Evolutionary conservation across 2,888 invertebrate species (phyloP).

Genomic region (Hanleya hanleyi): DNA sequence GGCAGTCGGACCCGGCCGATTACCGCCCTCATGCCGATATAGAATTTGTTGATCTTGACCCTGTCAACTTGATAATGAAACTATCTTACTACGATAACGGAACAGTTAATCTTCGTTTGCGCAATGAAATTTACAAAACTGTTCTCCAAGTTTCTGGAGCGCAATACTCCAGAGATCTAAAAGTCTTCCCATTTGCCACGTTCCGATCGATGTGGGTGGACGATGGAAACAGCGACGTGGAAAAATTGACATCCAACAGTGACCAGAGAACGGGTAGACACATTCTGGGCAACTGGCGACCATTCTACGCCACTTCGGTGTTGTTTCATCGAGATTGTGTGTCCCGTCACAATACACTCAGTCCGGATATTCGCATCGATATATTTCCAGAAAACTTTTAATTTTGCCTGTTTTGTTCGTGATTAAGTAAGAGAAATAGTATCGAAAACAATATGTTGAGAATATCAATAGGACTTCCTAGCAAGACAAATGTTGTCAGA

Average conservation of each 20-base stretch:
- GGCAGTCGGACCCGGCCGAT: slow-evolving; percentile 47
- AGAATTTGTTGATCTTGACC: slow-evolving; percentile 39
- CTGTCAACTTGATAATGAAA: slow-evolving; percentile 36
- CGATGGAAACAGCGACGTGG: background rate
- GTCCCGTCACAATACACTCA: slow-evolving; percentile 46
- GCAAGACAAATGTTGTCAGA: no score
- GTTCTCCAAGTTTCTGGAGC: slow-evolving; percentile 41
- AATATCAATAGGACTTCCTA: no score
- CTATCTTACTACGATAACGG: slow-evolving; percentile 49
- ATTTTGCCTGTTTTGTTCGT: no score
- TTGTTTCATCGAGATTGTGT: slow-evolving; percentile 46
- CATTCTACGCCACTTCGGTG: slow-evolving; percentile 37
- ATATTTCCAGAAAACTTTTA: background rate
- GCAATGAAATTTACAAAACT: slow-evolving; percentile 41
- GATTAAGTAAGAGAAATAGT: no score
- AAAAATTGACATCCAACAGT: background rate
- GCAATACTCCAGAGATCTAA: slow-evolving; percentile 32
- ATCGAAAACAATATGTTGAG: no score
- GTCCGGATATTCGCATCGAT: slow-evolving; percentile 40
- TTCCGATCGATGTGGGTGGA: background rate
- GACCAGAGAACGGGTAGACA: slow-evolving; percentile 15
- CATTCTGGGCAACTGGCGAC: slow-evolving; percentile 37
- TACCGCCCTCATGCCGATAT: slow-evolving; percentile 50
- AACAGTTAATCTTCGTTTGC: slow-evolving; percentile 37
- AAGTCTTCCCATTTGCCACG: slow-evolving; percentile 33